Evolutionary conservation across 2,888 invertebrate genomes (phyloP).

Genomic region (Epistrophella euchroma): DNA sequence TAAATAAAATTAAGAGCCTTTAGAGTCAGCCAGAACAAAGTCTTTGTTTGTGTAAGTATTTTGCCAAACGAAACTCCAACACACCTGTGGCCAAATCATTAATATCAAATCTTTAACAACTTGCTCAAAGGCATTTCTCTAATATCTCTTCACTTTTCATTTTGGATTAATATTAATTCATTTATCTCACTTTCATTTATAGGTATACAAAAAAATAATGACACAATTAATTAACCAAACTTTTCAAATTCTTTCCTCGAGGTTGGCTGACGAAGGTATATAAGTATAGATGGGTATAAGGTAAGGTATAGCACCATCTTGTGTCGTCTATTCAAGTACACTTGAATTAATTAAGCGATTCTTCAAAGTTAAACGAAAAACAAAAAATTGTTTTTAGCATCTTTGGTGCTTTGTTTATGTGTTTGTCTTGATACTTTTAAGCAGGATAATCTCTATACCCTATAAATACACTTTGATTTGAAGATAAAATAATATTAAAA

Average conservation of each 20-base stretch:
- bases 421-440: constrained; percentile 37
- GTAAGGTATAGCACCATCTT: not conserved
- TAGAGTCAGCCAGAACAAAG: not conserved
- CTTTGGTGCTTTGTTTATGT: constrained; percentile 38
- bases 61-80: not conserved
- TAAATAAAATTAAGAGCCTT: not conserved
- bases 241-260: constrained; percentile 26
- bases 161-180: constrained; percentile 57
- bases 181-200: constrained; percentile 57
- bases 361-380: constrained; percentile 47
- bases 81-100: constrained; percentile 15
- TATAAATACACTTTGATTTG: not conserved
- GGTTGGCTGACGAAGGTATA: not conserved
- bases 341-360: constrained; percentile 68
- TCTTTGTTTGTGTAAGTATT: constrained; percentile 3
- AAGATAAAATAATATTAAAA: not conserved
- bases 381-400: constrained; percentile 27
- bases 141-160: constrained; percentile 27
- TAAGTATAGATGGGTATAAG: not conserved
- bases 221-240: constrained; percentile 68
- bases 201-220: constrained; percentile 1
- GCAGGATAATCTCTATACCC: constrained; percentile 10
- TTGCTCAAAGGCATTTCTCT: constrained; percentile 22
- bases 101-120: constrained; percentile 34
- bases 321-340: constrained; percentile 49